phyloP scores from a whole-genome alignment of 1,140 invertebrate genomes.

The Adelges cooleyi region DNA sequence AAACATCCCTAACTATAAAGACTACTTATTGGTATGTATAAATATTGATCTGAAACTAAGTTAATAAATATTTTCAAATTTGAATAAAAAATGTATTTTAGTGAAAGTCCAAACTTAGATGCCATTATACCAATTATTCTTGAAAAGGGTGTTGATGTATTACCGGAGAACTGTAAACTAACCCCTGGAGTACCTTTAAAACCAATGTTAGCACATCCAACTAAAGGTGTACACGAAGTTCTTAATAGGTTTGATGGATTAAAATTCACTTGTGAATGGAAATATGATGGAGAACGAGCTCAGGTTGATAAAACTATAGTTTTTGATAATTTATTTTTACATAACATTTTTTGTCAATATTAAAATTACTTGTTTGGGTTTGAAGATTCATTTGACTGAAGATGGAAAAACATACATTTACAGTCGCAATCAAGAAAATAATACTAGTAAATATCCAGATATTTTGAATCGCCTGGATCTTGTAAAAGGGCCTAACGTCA shows the following conservation, averaged over 20 bases:
- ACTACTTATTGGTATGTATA: conserved; percentile 72
- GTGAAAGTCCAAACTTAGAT: conserved; percentile 95
- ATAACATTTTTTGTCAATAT: not conserved
- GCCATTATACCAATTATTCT: conserved; percentile 70
- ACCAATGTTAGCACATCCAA: conserved; percentile 98
- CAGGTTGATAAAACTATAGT: too few species aligned
- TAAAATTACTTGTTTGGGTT: conserved; percentile 11
- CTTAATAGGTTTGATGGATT: conserved; percentile 79
- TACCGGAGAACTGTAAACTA: conserved; percentile 74
- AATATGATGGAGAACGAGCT: conserved; percentile 98
- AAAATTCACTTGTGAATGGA: conserved; percentile 97
- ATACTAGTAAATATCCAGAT: conserved; percentile 97
- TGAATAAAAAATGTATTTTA: conserved; percentile 39
- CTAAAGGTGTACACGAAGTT: conserved; percentile 84
- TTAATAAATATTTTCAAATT: conserved; percentile 12
- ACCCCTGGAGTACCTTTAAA: conserved; percentile 90
- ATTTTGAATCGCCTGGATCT: conserved; percentile 62
- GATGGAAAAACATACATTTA: conserved; percentile 68
- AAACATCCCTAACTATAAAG: conserved; percentile 69
- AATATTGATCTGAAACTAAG: conserved; percentile 22
- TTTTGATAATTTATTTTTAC: not conserved
- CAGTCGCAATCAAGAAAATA: conserved; percentile 96
- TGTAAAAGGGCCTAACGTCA: conserved; percentile 49
- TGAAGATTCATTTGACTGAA: conserved; percentile 61
- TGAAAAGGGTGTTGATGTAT: conserved; percentile 61